Evolutionary conservation across 2,888 invertebrate species (phyloP).

Genomic region (Polymixis flavicincta): DNA sequence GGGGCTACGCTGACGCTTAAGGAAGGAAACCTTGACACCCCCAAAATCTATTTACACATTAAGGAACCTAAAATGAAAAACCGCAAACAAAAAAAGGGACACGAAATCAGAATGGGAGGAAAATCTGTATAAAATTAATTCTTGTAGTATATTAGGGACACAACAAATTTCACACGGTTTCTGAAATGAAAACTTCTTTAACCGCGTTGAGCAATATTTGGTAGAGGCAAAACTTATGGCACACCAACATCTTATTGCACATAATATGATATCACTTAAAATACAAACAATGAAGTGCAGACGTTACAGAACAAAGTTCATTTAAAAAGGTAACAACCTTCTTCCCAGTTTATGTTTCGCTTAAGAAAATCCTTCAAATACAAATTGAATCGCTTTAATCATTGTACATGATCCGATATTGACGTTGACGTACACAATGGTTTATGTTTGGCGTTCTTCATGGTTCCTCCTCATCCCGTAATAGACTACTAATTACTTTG

Average conservation of each 20-base stretch:
- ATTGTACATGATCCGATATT: conserved; percentile 26
- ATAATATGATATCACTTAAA: no score
- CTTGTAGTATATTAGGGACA: no score
- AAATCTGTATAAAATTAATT: not conserved
- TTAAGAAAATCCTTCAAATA: not conserved
- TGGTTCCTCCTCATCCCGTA: conserved; percentile 7
- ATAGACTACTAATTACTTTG: conserved; percentile 50
- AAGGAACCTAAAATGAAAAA: not conserved
- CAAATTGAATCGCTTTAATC: conserved; percentile 37
- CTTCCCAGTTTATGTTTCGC: not conserved
- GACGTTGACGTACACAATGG: conserved; percentile 28
- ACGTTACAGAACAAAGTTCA: not conserved
- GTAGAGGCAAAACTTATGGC: no score
- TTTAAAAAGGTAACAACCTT: not conserved
- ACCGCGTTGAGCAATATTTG: no score
- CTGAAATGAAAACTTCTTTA: no score
- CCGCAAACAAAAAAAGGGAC: not conserved
- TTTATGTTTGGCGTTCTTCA: conserved; percentile 5
- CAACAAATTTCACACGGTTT: no score
- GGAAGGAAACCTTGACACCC: not conserved
- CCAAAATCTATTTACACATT: not conserved
- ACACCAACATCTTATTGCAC: no score
- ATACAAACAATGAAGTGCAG: not conserved
- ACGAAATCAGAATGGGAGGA: not conserved
- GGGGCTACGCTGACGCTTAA: not conserved